Conservation (phyloP, 2,113 vertebrate species). For the Calidris pygmaea region DNA sequence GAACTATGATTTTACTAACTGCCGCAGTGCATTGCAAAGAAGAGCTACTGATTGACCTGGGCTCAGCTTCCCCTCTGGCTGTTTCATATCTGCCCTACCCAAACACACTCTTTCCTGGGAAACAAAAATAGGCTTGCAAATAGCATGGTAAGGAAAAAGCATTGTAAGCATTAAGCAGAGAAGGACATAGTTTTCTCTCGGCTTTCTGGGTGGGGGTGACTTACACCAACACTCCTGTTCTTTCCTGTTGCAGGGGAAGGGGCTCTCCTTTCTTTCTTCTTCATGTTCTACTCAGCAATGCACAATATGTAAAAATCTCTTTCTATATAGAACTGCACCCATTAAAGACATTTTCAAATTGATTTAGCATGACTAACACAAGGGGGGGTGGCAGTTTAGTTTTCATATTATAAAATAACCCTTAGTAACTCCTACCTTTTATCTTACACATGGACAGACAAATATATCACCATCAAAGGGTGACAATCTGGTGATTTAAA, state of each 20-base stretch:
- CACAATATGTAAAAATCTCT: background rate
- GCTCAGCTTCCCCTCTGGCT: background rate
- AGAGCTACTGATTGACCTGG: background rate
- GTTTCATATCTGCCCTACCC: background rate
- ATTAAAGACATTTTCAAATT: background rate
- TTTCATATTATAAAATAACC: background rate
- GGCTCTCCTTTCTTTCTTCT: background rate
- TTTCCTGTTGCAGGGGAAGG: background rate
- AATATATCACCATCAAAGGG: constrained; percentile 4
- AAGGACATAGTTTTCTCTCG: background rate
- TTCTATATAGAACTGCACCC: background rate
- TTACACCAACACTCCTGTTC: background rate
- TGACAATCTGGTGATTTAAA: constrained; percentile 18
- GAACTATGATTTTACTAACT: background rate
- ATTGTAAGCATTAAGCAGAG: background rate
- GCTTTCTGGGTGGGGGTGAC: background rate
- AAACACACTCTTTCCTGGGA: background rate
- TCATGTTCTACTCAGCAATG: background rate
- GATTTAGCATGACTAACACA: constrained; percentile 12
- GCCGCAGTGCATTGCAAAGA: background rate
- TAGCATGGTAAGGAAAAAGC: background rate
- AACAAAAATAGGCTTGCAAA: constrained; percentile 22
- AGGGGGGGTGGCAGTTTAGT: background rate
- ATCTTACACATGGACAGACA: background rate
- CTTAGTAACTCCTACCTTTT: constrained; percentile 9